Conservation (phyloP, 2,113 vertebrate species). For the Sander lucioperca region DNA sequence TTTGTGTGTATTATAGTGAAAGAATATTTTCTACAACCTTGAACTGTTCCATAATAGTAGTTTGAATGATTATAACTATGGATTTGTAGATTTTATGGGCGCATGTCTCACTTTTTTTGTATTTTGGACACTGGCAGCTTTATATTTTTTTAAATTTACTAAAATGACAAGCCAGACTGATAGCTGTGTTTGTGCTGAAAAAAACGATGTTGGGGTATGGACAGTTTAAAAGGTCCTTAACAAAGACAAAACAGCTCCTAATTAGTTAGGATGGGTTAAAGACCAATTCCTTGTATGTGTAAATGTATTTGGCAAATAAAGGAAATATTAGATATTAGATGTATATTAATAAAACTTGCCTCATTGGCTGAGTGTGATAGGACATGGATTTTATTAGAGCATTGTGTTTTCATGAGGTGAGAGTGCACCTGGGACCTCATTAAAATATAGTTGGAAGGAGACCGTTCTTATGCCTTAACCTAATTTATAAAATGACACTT, state of each 20-base stretch:
- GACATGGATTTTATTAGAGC: constrained; percentile 36
- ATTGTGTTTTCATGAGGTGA: constrained; percentile 51
- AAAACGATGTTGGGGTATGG: background rate
- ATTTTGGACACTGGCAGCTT: background rate
- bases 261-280: too few species aligned
- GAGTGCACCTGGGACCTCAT: constrained; percentile 43
- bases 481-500: constrained; percentile 47
- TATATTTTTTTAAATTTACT: background rate
- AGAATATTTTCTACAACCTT: background rate
- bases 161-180: background rate
- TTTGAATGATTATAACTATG: background rate
- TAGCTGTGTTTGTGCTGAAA: background rate
- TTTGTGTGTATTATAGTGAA: background rate
- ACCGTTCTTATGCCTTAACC: constrained; percentile 3
- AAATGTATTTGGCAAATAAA: too few species aligned
- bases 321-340: too few species aligned
- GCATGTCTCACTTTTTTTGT: background rate
- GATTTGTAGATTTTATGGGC: background rate
- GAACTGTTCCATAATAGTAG: background rate
- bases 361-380: constrained; percentile 30
- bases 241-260: background rate
- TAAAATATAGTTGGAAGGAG: constrained; percentile 42
- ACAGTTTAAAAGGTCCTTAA: background rate
- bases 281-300: too few species aligned
- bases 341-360: background rate